Conservation (phyloP, 92 coral and sea anemone species). For the Diadumene lineata region DNA sequence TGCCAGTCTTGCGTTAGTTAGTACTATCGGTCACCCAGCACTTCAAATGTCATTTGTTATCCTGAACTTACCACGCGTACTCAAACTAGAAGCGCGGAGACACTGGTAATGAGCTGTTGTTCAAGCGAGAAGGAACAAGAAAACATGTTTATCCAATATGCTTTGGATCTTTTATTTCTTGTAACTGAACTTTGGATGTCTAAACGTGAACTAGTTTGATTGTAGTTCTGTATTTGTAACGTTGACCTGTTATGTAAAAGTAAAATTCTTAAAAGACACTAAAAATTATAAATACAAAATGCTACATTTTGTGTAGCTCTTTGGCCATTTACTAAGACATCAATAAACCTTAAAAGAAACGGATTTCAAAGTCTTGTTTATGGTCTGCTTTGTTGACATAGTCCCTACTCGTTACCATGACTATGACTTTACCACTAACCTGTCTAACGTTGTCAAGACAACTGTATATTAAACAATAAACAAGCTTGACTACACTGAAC, state of each 20-base stretch:
- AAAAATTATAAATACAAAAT: background rate
- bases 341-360: background rate
- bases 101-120: conserved; percentile 10
- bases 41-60: too few species aligned
- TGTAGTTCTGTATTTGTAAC: background rate
- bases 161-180: background rate
- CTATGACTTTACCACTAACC: conserved; percentile 2
- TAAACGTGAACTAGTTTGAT: background rate
- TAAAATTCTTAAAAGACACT: background rate
- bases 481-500: conserved; percentile 1
- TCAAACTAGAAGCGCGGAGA: background rate
- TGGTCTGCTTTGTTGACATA: background rate
- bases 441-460: conserved; percentile 1
- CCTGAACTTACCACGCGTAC: too few species aligned
- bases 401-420: conserved; percentile 8
- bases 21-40: too few species aligned
- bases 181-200: background rate
- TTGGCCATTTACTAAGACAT: conserved; percentile 2
- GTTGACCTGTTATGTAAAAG: background rate
- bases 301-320: conserved; percentile 7
- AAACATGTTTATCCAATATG: background rate
- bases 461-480: background rate
- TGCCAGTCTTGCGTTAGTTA: too few species aligned
- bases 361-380: conserved; percentile 7
- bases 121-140: conserved; percentile 7